Base-by-base conservation (phyloP, 1,140 invertebrate species). In the Papilio polytes region DNA sequence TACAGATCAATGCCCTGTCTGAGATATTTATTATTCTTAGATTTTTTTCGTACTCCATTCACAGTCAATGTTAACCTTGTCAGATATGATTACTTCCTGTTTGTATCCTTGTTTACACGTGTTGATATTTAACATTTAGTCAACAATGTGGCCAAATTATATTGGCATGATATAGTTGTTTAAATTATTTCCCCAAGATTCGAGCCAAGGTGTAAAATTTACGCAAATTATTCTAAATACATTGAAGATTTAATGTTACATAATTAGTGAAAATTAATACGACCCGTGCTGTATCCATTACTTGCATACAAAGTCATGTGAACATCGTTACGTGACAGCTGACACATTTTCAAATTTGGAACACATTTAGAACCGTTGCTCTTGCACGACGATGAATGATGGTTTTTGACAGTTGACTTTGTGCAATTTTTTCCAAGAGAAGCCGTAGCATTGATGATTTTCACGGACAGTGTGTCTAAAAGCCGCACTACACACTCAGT, bases 291-390 rank as follows among this genome's bases (percentile, higher is more conserved):
- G 76, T 63, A 78, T 63, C 36, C 76, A 63, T 78, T 56, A 53
- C 74, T 36, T 78, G 53, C 53, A 78, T 78, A 22, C 53, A n/a
- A 59, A 53, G 15, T 63, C 76, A 78, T 53, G 26, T 44, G 53
- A 78, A 53, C 15, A 15, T 15, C 18, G n/a, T 63, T 12, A 41
- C 15, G 26, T 63, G 76, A 78, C 53, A 78, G 53, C 53, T 78
- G 76, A 78, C 76, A 78, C 76, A 78, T 78, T 78, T 78, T 78
- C 76, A 59, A 78, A 78, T 78, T 63, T 44, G 36, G 76, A 78
- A 78, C 76, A 53, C 76, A 78, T 78, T 78, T 36, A 53, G n/a
- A 22, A 78, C 20, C 63, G 59, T 63, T 63, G 22, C 22, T 63
- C 9, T 63, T 13, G 12, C 51, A 9, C 53, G 36, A 63, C 26